A percentile compares a stretch with the other conserved stretches of the same genome.
Conservation (phyloP, 2,888 invertebrate genomes). For the Diaperis boleti region DNA sequence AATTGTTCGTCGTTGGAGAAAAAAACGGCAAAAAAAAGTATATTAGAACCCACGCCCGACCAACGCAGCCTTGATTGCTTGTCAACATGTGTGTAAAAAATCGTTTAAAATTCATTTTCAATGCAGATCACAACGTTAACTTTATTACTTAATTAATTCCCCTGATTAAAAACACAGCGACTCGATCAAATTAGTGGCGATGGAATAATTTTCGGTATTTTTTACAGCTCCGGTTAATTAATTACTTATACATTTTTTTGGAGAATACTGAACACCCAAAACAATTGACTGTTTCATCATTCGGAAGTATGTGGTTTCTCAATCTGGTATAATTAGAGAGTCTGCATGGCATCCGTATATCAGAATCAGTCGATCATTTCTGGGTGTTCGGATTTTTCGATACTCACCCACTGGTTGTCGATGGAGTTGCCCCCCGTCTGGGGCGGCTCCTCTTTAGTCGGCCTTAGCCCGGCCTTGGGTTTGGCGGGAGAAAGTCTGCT, state of each 20-base stretch:
- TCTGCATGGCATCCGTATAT: no score
- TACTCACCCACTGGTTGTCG: slow-evolving; percentile 65
- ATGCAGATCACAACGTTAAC: no score
- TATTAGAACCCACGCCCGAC: background rate
- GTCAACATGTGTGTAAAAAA: background rate
- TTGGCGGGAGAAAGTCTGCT: slow-evolving; percentile 66
- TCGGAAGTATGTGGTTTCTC: no score
- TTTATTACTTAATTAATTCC: no score
- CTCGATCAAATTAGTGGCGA: no score
- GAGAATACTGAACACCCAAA: no score
- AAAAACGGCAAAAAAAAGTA: background rate
- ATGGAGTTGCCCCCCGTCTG: slow-evolving; percentile 59
- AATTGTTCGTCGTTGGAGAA: background rate
- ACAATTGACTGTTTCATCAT: no score
- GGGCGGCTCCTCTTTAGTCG: slow-evolving; percentile 59
- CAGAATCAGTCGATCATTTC: background rate
- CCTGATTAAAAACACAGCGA: no score
- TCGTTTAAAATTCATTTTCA: background rate
- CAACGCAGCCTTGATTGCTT: background rate
- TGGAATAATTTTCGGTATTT: no score
- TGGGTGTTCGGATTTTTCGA: background rate
- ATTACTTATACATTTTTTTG: no score
- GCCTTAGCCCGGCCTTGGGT: slow-evolving; percentile 66
- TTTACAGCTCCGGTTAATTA: no score
- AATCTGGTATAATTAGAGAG: no score